Evolutionary conservation across 2,888 invertebrate species (phyloP).

Genomic region (Helicoverpa assulta): DNA sequence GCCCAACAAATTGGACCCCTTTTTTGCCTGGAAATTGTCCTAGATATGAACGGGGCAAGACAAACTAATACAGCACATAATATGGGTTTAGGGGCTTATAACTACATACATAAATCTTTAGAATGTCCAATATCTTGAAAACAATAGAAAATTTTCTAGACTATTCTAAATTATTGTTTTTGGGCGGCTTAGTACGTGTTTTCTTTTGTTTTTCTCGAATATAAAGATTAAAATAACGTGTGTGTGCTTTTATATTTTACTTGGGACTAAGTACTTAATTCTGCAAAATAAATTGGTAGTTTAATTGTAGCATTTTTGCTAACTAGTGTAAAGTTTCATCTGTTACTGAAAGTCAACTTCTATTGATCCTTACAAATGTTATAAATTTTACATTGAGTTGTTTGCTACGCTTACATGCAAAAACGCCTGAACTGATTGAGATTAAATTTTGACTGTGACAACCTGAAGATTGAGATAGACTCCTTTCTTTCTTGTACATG

Average conservation of each 20-base stretch:
- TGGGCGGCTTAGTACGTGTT: not conserved
- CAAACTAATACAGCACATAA: slow-evolving; percentile 37
- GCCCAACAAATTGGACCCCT: not conserved
- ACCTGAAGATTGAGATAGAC: too few relatives aligned
- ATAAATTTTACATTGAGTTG: too few relatives aligned
- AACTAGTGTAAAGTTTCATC: too few relatives aligned
- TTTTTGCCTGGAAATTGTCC: slow-evolving; percentile 7
- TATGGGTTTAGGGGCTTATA: slow-evolving; percentile 36
- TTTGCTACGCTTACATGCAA: too few relatives aligned
- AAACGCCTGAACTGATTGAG: too few relatives aligned
- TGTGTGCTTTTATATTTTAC: not conserved
- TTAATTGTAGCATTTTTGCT: too few relatives aligned
- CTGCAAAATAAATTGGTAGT: too few relatives aligned
- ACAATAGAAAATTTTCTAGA: slow-evolving; percentile 39
- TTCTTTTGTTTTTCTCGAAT: not conserved
- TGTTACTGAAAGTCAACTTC: too few relatives aligned
- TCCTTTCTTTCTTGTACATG: too few relatives aligned
- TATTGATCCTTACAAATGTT: too few relatives aligned
- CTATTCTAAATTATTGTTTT: slow-evolving; percentile 44
- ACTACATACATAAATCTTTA: slow-evolving; percentile 41
- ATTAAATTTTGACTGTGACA: too few relatives aligned
- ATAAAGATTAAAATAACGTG: not conserved
- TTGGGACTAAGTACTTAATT: not conserved
- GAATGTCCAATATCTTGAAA: slow-evolving; percentile 49
- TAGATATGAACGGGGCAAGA: slow-evolving; percentile 18